Conservation (phyloP, 1,140 invertebrate species). For the Penaeus japonicus region DNA sequence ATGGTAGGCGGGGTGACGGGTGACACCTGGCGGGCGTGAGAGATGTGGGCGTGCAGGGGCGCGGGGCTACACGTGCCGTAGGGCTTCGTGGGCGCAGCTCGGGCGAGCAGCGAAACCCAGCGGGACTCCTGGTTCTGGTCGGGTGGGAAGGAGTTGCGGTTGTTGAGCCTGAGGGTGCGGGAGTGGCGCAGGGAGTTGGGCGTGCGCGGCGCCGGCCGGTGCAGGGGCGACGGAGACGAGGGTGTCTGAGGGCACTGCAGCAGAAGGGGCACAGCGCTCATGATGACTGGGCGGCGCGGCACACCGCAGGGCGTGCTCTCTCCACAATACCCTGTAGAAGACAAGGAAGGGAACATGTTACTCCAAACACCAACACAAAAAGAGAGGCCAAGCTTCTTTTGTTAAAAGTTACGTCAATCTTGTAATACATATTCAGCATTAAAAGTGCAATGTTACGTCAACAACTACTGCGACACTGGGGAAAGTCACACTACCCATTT, state of each 20-base stretch:
- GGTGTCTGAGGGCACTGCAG: constrained; percentile 45
- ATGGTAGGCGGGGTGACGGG: not conserved
- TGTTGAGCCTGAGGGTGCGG: constrained; percentile 24
- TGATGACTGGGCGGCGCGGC: constrained; percentile 22
- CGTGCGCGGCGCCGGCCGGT: constrained; percentile 18
- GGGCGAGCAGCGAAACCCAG: constrained; percentile 35
- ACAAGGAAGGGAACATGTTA: not conserved
- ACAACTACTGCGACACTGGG: too few species aligned
- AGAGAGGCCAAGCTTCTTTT: not conserved
- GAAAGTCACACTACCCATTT: too few species aligned
- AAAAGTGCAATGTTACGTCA: too few species aligned
- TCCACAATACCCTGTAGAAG: not conserved
- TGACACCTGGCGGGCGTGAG: not conserved
- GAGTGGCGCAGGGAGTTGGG: constrained; percentile 10
- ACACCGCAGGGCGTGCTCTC: constrained; percentile 3
- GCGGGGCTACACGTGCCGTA: constrained; percentile 41
- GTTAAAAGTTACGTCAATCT: not conserved
- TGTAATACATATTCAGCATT: not conserved
- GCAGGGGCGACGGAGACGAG: constrained; percentile 34
- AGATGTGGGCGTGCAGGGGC: not conserved
- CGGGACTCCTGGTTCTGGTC: constrained; percentile 43
- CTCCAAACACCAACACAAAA: not conserved
- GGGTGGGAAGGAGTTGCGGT: constrained; percentile 47
- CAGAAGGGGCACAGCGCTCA: constrained; percentile 38
- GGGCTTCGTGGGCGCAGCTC: constrained; percentile 20